A percentile compares a stretch with the other conserved stretches of the same genome.
phyloP scores from a whole-genome alignment of 2,797 vertebrate species.

The Acipenser ruthenus region DNA sequence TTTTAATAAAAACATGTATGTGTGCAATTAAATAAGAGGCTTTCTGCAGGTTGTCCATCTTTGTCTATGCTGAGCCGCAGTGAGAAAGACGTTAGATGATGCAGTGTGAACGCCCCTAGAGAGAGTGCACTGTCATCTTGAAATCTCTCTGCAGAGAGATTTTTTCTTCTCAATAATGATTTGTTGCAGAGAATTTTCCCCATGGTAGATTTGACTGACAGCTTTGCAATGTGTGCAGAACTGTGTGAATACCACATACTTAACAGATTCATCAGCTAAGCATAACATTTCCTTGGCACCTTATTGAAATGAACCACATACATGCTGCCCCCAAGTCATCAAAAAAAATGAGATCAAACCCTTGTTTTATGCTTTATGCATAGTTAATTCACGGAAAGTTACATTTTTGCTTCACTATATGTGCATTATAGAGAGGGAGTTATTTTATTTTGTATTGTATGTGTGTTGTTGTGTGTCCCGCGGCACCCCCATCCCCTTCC shows the following conservation, averaged over 20 bases:
- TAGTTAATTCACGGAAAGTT: too few species aligned
- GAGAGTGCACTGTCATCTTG: not conserved
- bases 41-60: too few species aligned
- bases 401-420: too few species aligned
- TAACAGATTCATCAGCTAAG: not conserved
- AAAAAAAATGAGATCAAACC: not conserved
- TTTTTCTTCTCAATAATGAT: constrained; percentile 1
- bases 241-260: not conserved
- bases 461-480: too few species aligned
- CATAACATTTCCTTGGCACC: not conserved
- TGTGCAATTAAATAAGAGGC: too few species aligned
- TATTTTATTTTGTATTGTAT: too few species aligned
- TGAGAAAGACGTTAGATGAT: not conserved
- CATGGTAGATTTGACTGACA: not conserved
- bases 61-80: too few species aligned
- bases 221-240: not conserved
- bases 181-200: not conserved
- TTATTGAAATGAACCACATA: not conserved
- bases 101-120: not conserved
- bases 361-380: not conserved
- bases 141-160: not conserved
- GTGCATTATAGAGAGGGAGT: too few species aligned
- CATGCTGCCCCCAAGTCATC: too few species aligned
- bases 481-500: too few species aligned
- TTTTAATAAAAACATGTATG: too few species aligned